phyloP scores from a whole-genome alignment of 2,113 vertebrate genomes.

The Setophaga kirtlandii region DNA sequence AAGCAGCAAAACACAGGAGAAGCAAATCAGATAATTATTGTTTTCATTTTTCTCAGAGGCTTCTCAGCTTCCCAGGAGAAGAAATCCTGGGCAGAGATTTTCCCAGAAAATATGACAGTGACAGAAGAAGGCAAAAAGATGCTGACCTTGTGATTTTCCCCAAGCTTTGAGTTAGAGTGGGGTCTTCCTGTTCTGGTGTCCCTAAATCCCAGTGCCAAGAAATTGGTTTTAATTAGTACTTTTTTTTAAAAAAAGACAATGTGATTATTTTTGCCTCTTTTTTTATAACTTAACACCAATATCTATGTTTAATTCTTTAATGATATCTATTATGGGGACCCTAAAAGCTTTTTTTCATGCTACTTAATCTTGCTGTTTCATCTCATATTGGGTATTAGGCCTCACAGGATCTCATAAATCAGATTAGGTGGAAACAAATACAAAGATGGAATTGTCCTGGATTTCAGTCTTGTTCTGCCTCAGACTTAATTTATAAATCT shows the following conservation, averaged over 20 bases:
- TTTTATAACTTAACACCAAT: neutral
- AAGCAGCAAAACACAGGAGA: no score
- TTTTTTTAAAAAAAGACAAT: neutral
- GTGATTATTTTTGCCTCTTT: neutral
- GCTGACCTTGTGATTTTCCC: no score
- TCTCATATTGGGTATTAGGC: neutral
- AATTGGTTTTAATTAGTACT: neutral
- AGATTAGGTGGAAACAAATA: neutral
- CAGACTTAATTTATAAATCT: neutral
- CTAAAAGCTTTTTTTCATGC: neutral
- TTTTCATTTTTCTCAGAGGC: no score
- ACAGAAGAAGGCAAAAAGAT: no score
- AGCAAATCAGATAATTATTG: no score
- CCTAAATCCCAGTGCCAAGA: neutral
- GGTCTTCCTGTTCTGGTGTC: no score
- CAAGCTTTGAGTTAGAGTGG: no score
- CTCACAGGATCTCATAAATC: neutral
- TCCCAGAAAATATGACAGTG: no score
- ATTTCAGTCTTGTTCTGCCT: neutral
- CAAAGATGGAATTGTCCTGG: neutral
- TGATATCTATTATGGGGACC: neutral
- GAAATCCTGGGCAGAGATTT: no score
- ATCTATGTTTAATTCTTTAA: neutral
- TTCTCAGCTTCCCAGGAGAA: no score
- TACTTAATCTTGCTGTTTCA: neutral